Evolutionary conservation across 37 sponge, comb jelly and placozoan species (phyloP), one percentile per base, ranked within the genome.

Genomic region (Halisarca cf. caerulea): DNA sequence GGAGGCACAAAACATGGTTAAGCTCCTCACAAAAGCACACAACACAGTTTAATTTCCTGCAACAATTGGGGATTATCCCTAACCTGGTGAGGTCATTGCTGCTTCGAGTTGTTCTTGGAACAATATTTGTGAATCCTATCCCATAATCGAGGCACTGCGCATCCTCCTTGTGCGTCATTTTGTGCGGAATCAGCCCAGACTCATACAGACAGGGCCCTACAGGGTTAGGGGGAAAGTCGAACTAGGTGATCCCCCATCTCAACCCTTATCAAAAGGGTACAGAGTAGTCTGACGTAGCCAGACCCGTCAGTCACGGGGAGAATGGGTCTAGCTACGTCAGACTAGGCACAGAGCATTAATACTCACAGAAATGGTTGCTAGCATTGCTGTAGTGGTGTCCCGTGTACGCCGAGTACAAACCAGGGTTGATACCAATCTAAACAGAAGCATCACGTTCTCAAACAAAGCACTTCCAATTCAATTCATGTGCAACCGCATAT

Each of bases 361-460:
- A 81, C 94, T 87, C 59, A 95, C 97, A 97, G 88, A 97, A 97
- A 68, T 97, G 95, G 82, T 97, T 97, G 70, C 85, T 92, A 21
- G 90, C 78, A 37, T 94, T 94, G 86, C 88, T 88, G 84, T 97
- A 97, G 78, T 97, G 95, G 59, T 97, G 97, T 4, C 97, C 97
- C 14, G 84, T 71, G 71, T 89, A 88, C 30, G 97, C 97, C 14
- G 97, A 97, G 83, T 87, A 88, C 30, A 97, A 85, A 20, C 97
- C 97, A 27, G 97, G 97, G 58, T 97, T 97, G 40, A 97, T 97
- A 4, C 97, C 97, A 73, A 95, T 91, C 95, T 95, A 78, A 24
- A n/a, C 38, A 70, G 18, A 33, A 27, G 41, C 30, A 80, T 54
- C n/a, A n/a, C n/a, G n/a, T n/a, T n/a, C n/a, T n/a, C 21, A 47